Conservation (phyloP, 2,888 invertebrate species). For the Tiliacea aurago region DNA sequence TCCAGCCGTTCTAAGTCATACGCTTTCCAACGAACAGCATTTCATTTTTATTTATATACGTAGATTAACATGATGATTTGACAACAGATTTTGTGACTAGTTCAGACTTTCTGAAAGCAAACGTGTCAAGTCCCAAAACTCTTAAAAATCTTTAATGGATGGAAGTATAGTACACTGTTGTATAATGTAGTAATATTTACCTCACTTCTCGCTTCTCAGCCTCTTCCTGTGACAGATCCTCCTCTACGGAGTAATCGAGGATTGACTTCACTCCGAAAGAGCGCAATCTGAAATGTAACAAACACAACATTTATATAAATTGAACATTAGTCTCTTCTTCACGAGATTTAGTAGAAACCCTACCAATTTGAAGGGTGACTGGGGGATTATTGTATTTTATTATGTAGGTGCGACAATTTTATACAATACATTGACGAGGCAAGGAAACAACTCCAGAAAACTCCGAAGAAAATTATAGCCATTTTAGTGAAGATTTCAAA, state of each 20-base stretch:
- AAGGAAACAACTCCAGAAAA: not conserved
- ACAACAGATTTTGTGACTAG: not conserved
- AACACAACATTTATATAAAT: not conserved
- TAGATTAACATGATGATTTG: no score
- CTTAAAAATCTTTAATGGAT: not conserved
- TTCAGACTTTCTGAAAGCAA: not conserved
- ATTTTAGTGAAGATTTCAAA: not conserved
- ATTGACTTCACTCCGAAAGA: constrained; percentile 99
- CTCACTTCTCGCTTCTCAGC: constrained; percentile 98
- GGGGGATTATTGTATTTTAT: not conserved
- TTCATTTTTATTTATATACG: no score
- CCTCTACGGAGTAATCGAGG: constrained; percentile 99
- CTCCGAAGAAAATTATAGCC: not conserved
- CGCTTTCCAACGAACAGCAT: no score
- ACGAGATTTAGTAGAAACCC: not conserved
- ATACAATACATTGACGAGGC: not conserved
- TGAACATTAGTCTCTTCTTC: not conserved
- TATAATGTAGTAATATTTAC: constrained; percentile 89
- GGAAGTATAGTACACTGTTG: not conserved
- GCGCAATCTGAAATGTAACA: constrained; percentile 91
- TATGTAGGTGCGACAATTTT: not conserved
- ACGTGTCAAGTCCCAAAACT: not conserved
- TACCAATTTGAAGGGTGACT: not conserved
- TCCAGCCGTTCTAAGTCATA: no score
- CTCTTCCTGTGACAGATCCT: constrained; percentile 97